These are phyloP conservation scores for Sus scrofa DNA, from an alignment of 2,113 vertebrate species.

Conservation along the genomic window T2T-Sscrofa CM000824.6:131775501-131776000, in stretches of 20 bases:
- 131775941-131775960: neutral
- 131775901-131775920: neutral
- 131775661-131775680: constrained; percentile 70
- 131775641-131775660: constrained; percentile 59
- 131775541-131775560: constrained; percentile 84
- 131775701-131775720: constrained; percentile 77
- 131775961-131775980: constrained; percentile 26
- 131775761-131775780: constrained; percentile 80
- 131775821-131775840: constrained; percentile 81
- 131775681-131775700: constrained; percentile 60
- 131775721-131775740: constrained; percentile 75
- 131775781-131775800: constrained; percentile 84
- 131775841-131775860: constrained; percentile 23
- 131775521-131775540: constrained; percentile 86
- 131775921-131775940: neutral
- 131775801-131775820: constrained; percentile 79
- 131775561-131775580: constrained; percentile 81
- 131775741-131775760: constrained; percentile 82
- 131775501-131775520: constrained; percentile 80
- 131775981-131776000: neutral
- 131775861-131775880: neutral
- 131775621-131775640: constrained; percentile 79
- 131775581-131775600: constrained; percentile 77
- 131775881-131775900: neutral
- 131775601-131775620: constrained; percentile 76